Percentiles rank a stretch among this genome's conserved stretches.
Conservation (phyloP, 2,113 vertebrate genomes). For the Heterochromis multidens region DNA sequence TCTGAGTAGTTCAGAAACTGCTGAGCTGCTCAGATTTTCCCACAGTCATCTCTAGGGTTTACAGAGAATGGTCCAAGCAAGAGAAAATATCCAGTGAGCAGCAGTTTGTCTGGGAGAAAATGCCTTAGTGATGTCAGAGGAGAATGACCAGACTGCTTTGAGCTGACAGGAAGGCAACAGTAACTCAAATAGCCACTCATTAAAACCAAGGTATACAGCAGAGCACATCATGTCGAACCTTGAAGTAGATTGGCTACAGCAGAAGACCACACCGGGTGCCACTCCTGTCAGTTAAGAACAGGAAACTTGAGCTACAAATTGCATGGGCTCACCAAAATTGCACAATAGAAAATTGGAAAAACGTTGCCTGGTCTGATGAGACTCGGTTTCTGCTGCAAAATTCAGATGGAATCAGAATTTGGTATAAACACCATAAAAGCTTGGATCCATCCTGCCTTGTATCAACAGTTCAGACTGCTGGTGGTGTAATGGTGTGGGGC, state of each 20-base stretch:
- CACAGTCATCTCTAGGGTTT: too few relatives aligned
- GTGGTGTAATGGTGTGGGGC: neutral
- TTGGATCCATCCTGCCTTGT: neutral
- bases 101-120: too few relatives aligned
- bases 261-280: neutral
- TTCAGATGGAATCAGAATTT: neutral
- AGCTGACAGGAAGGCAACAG: neutral
- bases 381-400: neutral
- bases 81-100: too few relatives aligned
- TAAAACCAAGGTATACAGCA: neutral
- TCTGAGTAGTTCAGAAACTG: too few relatives aligned
- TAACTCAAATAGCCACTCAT: neutral
- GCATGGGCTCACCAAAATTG: too few relatives aligned
- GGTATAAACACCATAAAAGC: neutral
- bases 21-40: too few relatives aligned
- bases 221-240: neutral
- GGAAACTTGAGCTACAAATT: too few relatives aligned
- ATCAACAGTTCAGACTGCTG: neutral
- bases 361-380: neutral
- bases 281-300: too few relatives aligned
- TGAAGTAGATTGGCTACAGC: neutral
- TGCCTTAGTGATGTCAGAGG: too few relatives aligned
- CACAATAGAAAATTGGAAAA: neutral
- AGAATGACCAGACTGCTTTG: neutral
- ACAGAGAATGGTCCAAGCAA: too few relatives aligned